These are phyloP conservation scores for Acrobasis suavella DNA, from an alignment of 2,888 invertebrate genomes.

Conservation along the genomic window DNA sequence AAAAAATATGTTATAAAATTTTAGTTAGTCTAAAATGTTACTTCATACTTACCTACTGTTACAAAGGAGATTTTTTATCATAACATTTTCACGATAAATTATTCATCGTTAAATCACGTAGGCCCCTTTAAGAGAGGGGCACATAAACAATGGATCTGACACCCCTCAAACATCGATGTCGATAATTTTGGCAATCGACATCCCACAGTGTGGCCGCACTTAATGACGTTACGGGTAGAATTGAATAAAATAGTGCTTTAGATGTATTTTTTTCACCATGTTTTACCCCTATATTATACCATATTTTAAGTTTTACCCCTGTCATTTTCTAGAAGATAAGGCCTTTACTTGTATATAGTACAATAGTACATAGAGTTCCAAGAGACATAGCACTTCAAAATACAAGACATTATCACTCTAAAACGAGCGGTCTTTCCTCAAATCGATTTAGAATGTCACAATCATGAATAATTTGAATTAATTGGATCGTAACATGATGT, in stretches of 20 bases:
- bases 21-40: too few species aligned
- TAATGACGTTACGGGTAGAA: conserved; percentile 25
- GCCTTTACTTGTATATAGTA: too few species aligned
- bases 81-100: conserved; percentile 8
- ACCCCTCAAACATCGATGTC: conserved; percentile 22
- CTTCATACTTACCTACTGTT: too few species aligned
- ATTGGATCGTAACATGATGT: conserved; percentile 5
- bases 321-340: too few species aligned
- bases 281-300: too few species aligned
- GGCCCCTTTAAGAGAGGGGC: neutral
- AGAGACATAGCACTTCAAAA: neutral
- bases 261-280: too few species aligned
- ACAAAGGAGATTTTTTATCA: neutral
- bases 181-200: conserved; percentile 29
- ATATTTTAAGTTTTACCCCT: too few species aligned
- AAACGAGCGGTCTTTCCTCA: neutral
- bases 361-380: neutral
- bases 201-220: conserved; percentile 21
- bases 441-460: conserved; percentile 15
- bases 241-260: conserved; percentile 13
- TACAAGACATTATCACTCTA: neutral
- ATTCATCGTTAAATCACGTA: conserved; percentile 15
- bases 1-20: too few species aligned
- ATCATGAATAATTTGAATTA: conserved; percentile 1
- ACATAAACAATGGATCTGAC: conserved; percentile 7